phyloP scores from a whole-genome alignment of 2,113 vertebrate genomes.

The Xiphophorus maculatus region DNA sequence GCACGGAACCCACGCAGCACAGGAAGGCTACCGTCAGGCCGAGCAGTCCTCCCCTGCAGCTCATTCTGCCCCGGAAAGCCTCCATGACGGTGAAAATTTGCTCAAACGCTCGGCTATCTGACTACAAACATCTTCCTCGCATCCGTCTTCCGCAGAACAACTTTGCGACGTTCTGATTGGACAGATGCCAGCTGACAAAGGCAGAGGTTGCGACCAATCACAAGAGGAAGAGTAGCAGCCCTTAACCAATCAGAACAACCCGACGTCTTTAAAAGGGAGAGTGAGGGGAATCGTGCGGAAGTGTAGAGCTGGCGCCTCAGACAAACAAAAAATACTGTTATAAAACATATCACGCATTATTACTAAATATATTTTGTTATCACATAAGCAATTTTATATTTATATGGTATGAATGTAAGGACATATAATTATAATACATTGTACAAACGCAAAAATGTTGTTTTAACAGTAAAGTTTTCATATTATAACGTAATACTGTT shows the following conservation, averaged over 20 bases:
- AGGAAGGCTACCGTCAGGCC: slow-evolving; percentile 27
- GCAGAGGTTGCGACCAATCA: slow-evolving; percentile 48
- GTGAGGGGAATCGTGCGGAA: too few species aligned
- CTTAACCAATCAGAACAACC: slow-evolving; percentile 45
- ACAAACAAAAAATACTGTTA: too few species aligned
- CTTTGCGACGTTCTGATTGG: slow-evolving; percentile 67
- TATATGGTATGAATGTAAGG: too few species aligned
- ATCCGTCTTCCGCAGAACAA: slow-evolving; percentile 70
- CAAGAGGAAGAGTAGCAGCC: slow-evolving; percentile 41
- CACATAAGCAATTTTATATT: too few species aligned
- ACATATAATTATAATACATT: too few species aligned
- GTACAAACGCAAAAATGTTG: too few species aligned
- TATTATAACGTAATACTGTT: too few species aligned
- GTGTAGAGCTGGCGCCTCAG: too few species aligned
- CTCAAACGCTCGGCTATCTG: slow-evolving; percentile 42
- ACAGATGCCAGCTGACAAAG: background rate
- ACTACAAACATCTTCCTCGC: slow-evolving; percentile 58
- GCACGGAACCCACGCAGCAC: slow-evolving; percentile 29
- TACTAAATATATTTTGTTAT: too few species aligned
- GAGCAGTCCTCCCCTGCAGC: background rate
- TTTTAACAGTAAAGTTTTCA: too few species aligned
- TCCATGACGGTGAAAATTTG: slow-evolving; percentile 45
- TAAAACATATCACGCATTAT: too few species aligned
- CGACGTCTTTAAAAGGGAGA: background rate
- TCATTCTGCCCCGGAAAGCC: background rate